A percentile compares a stretch with the other conserved stretches of the same genome.
These are phyloP conservation scores for Phrynocephalus guinanensis DNA, from an alignment of 2,797 vertebrate species.

Conservation along the genomic window DNA sequence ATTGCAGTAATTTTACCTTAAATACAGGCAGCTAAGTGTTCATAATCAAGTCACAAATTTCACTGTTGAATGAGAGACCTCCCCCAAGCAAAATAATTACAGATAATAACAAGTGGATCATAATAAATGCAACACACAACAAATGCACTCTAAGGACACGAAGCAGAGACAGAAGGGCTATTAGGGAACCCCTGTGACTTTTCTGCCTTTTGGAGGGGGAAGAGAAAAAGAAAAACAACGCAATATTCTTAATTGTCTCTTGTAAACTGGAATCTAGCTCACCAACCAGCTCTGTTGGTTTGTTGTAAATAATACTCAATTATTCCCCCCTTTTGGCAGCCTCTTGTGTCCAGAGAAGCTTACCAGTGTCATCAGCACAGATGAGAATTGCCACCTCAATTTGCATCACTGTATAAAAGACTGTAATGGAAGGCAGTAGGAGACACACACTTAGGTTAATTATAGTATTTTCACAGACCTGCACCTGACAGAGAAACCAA, in stretches of 20 bases:
- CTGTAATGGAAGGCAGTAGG: background rate
- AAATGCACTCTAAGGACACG: background rate
- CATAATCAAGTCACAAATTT: conserved; percentile 75
- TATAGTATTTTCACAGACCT: background rate
- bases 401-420: background rate
- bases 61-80: conserved; percentile 68
- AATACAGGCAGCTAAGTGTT: conserved; percentile 79
- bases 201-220: conserved; percentile 42
- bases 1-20: conserved; percentile 85
- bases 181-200: conserved; percentile 67
- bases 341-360: conserved; percentile 48
- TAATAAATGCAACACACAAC: conserved; percentile 73
- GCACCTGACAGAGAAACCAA: conserved; percentile 10
- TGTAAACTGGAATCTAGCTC: conserved; percentile 47
- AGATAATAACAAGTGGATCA: conserved; percentile 76
- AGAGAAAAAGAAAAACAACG: conserved; percentile 54
- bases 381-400: background rate
- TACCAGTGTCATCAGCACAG: conserved; percentile 7
- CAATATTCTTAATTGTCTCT: conserved; percentile 66
- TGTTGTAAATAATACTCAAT: conserved; percentile 57
- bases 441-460: background rate
- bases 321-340: conserved; percentile 43
- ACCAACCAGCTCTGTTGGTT: conserved; percentile 58
- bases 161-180: conserved; percentile 47
- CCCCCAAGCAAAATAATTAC: conserved; percentile 77